Percentiles rank a stretch among this genome's conserved stretches.
Conservation (phyloP, 2,113 vertebrate species). For the Ailuropoda melanoleuca region DNA sequence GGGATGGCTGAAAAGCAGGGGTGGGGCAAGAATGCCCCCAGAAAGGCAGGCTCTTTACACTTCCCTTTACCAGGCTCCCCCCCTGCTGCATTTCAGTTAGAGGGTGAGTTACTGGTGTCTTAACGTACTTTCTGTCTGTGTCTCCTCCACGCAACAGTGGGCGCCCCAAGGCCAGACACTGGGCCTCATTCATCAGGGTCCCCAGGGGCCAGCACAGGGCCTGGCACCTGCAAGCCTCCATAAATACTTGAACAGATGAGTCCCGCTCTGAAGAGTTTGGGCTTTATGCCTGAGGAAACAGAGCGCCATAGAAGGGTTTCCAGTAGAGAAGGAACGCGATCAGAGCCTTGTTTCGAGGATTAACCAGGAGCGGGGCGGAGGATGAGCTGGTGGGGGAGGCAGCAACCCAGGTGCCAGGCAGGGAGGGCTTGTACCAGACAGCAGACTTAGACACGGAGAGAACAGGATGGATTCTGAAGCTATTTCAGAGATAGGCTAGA, state of each 20-base stretch:
- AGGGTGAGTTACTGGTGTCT: neutral
- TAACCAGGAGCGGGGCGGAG: neutral
- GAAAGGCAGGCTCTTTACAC: neutral
- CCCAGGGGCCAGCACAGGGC: conserved; percentile 17
- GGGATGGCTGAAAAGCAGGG: neutral
- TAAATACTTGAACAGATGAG: conserved; percentile 37
- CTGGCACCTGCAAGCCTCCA: conserved; percentile 35
- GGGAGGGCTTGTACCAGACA: conserved; percentile 57
- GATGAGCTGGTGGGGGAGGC: neutral
- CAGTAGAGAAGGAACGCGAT: conserved; percentile 12
- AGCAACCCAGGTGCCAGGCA: neutral
- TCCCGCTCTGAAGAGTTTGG: neutral
- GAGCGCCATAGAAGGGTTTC: conserved; percentile 4
- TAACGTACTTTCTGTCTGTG: neutral
- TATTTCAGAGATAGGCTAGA: conserved; percentile 71
- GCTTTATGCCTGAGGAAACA: neutral
- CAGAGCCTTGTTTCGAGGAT: conserved; percentile 24
- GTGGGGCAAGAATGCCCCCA: neutral
- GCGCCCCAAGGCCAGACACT: neutral
- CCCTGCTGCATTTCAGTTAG: neutral
- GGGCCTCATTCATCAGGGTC: neutral
- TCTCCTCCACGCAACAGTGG: neutral
- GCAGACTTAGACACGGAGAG: neutral
- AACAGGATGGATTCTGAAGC: conserved; percentile 32
- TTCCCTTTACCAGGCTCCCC: neutral